Evolutionary conservation across 2,113 vertebrate species (phyloP), one percentile per base, ranked within the genome.

Genomic region (Ophthalmolycus amberensis): DNA sequence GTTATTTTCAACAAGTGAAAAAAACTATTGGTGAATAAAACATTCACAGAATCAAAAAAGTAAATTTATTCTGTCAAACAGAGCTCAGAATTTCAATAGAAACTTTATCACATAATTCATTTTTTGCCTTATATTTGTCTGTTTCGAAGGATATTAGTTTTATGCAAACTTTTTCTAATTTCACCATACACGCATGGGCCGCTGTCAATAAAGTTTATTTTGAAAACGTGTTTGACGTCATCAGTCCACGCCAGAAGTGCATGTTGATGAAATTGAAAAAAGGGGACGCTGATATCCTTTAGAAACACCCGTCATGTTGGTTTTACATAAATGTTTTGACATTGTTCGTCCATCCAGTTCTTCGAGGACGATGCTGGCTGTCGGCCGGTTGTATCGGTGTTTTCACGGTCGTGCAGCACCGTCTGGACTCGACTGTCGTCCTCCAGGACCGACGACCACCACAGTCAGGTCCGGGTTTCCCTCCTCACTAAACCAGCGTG

Each of bases 191-290:
- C 50, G 20, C 20, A 22, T 22, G 48, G 48, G 18, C 18, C 46
- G 16, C 46, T 50, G 46, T n/a, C 0, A 38, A 71, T 79, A 15
- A 64, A 67, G 48, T 80, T 81, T 74, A 44, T 77, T 89, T 83
- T 84, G 82, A 88, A 84, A 63, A 22, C 0, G 0, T 4, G 4
- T 81, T 77, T 88, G 86, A 89, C 2, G 91, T 90, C 87, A 94
- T 89, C 62, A 67, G 12, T 6, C 22, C 9, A 86, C 85, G 93
- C 84, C 91, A 59, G 20, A 34, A 22, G 3, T 16, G 14, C 22
- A 38, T 9, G n/a, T 52, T 77, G 75, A 79, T 12, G 80, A 71
- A 86, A 25, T 65, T 5, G n/a, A 0, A 0, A 1, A 0, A 0
- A 20, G 7, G 44, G 3, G n/a, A 34, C 27, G 32, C 40, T 5